These are phyloP conservation scores for Gymnothorax javanicus DNA, from an alignment of 2,797 vertebrate species.

Conservation along the genomic window DNA sequence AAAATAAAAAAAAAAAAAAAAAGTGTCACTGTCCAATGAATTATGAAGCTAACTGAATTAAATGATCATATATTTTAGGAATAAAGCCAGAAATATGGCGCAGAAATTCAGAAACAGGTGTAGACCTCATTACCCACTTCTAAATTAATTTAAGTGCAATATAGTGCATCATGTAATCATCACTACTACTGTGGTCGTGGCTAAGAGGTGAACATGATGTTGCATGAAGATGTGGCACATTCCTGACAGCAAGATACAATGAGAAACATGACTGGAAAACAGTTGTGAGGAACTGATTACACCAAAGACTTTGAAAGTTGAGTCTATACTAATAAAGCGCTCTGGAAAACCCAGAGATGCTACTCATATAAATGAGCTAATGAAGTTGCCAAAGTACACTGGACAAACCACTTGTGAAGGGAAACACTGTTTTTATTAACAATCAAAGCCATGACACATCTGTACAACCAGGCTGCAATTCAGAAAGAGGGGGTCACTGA, in stretches of 20 bases:
- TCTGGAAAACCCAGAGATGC: too few species aligned
- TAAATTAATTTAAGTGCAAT: too few species aligned
- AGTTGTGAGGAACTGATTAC: neutral
- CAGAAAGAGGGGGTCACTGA: constrained; percentile 1
- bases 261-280: neutral
- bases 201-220: neutral
- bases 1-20: too few species aligned
- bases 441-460: constrained; percentile 16
- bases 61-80: too few species aligned
- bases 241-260: neutral
- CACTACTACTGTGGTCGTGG: neutral
- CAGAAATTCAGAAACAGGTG: too few species aligned
- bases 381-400: neutral
- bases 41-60: too few species aligned
- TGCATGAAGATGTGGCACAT: neutral
- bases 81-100: too few species aligned
- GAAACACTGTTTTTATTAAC: constrained; percentile 29
- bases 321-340: too few species aligned
- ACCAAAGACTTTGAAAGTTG: too few species aligned
- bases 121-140: too few species aligned
- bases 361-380: neutral
- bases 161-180: neutral
- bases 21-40: too few species aligned
- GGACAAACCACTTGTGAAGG: neutral
- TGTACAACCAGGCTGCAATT: constrained; percentile 18